Percentiles rank a stretch among this genome's conserved stretches.
These are phyloP conservation scores for Lasius fuliginosus DNA, from an alignment of 2,888 invertebrate species.

Conservation along the genomic window DNA sequence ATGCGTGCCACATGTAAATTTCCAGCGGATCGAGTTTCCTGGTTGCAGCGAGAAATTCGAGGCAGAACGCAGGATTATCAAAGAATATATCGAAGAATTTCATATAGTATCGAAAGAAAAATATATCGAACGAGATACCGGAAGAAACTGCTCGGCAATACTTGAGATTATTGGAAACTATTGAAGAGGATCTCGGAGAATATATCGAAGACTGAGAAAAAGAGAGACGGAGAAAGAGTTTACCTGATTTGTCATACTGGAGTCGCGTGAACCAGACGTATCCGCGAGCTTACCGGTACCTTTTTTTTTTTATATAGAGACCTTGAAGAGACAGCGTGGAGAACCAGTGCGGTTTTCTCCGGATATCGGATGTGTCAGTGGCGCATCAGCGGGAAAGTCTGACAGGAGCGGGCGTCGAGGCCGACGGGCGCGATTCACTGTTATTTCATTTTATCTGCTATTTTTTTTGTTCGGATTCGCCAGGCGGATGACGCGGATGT, in stretches of 20 bases:
- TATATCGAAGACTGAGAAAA: neutral
- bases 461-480: constrained; percentile 34
- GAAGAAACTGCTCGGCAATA: neutral
- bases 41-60: constrained; percentile 11
- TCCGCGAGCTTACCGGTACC: neutral
- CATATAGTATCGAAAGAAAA: neutral
- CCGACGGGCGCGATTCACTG: constrained; percentile 48
- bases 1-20: constrained; percentile 24
- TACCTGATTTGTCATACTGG: constrained; percentile 40
- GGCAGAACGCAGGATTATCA: neutral
- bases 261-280: neutral
- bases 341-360: neutral
- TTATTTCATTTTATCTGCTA: constrained; percentile 45
- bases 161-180: neutral
- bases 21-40: constrained; percentile 26
- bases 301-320: neutral
- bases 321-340: constrained; percentile 6
- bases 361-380: constrained; percentile 31
- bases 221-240: constrained; percentile 1
- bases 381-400: constrained; percentile 40
- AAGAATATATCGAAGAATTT: neutral
- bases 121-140: neutral
- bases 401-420: constrained; percentile 44
- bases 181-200: neutral
- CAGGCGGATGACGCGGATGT: constrained; percentile 53